These are phyloP conservation scores for Zelostemma sp. DNA, from an alignment of 1,140 invertebrate genomes.

Conservation along the genomic window DNA sequence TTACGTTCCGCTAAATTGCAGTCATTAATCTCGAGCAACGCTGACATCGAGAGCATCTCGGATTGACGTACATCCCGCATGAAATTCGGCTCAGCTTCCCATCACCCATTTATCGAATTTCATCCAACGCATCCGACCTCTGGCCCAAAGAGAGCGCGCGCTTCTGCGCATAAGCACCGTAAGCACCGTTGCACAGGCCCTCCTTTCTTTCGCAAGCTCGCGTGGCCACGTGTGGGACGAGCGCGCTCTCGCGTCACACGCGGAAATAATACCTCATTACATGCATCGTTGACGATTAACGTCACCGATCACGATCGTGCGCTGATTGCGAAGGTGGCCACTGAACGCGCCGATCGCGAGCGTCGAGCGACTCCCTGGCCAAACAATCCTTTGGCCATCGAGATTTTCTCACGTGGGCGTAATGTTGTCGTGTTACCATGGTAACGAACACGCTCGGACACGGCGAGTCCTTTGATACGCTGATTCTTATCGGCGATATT, in stretches of 20 bases:
- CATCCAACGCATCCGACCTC: too few relatives aligned
- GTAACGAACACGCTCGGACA: too few relatives aligned
- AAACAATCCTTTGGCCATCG: neutral
- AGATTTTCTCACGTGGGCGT: neutral
- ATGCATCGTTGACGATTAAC: neutral
- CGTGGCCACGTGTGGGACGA: neutral
- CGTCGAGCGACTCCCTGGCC: too few relatives aligned
- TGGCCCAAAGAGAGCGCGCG: too few relatives aligned
- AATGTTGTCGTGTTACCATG: neutral
- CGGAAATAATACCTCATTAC: conserved; percentile 9
- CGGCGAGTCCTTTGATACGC: neutral
- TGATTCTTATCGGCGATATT: neutral
- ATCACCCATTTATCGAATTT: too few relatives aligned
- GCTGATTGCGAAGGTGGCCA: conserved; percentile 1
- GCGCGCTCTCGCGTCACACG: neutral
- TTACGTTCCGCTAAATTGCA: conserved; percentile 14
- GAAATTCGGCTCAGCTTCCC: too few relatives aligned
- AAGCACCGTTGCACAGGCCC: neutral
- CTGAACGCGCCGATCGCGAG: too few relatives aligned
- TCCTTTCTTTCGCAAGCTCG: conserved; percentile 1
- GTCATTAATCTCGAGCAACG: conserved; percentile 8
- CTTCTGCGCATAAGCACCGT: neutral
- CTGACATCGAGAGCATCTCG: conserved; percentile 2
- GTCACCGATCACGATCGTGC: neutral
- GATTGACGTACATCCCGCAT: neutral